These are phyloP conservation scores for Panthera tigris DNA, from an alignment of 2,113 vertebrate genomes.

Conservation along the genomic window DNA sequence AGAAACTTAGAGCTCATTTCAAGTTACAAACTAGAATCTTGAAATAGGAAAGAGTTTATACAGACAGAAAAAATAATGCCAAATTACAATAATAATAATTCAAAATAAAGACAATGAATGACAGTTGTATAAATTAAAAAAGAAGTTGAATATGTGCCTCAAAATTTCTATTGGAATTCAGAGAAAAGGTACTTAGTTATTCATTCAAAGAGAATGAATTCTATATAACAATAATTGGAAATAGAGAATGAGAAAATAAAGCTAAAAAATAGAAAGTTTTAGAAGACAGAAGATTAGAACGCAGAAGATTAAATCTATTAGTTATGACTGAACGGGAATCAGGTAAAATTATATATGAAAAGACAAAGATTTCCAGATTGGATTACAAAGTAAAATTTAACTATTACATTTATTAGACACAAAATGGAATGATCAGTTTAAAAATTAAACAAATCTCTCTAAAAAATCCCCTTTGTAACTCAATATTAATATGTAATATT, in stretches of 20 bases:
- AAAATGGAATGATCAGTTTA: not conserved
- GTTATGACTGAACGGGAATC: not conserved
- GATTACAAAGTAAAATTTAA: not conserved
- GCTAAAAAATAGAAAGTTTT: not conserved
- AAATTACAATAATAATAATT: not conserved
- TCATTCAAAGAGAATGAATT: not conserved
- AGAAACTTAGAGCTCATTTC: not conserved
- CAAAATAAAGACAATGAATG: not conserved
- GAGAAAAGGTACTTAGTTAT: not conserved
- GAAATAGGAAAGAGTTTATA: not conserved
- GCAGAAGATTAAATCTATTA: not conserved
- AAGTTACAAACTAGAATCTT: not conserved
- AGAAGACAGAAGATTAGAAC: not conserved
- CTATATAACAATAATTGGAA: not conserved
- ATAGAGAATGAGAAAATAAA: not conserved
- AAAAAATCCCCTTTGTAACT: not conserved
- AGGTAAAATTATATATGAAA: not conserved
- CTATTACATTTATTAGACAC: not conserved
- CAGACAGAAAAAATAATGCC: not conserved
- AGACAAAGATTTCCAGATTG: not conserved
- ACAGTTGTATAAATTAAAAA: not conserved
- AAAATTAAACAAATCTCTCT: not conserved
- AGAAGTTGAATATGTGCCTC: not conserved
- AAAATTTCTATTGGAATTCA: not conserved
- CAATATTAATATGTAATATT: not conserved